These are phyloP conservation scores for Dasypogon diadema DNA, from an alignment of 2,888 invertebrate genomes.

Conservation along the genomic window DNA sequence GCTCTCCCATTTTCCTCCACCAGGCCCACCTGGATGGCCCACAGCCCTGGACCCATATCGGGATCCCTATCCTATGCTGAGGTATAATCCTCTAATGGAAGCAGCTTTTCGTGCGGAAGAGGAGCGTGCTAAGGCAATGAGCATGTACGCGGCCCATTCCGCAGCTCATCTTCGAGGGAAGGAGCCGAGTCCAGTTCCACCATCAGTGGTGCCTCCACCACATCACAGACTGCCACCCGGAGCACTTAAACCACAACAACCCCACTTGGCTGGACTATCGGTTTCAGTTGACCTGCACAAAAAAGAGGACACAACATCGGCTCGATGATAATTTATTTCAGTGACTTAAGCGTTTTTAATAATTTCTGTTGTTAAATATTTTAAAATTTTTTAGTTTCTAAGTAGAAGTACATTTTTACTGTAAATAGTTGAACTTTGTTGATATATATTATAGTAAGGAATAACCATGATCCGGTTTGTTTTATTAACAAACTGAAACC, in stretches of 20 bases:
- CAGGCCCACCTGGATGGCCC: conserved; percentile 71
- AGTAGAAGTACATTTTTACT: conserved; percentile 45
- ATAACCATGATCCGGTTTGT: conserved; percentile 30
- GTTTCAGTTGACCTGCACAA: conserved; percentile 61
- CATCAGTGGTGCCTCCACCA: conserved; percentile 61
- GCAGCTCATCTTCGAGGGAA: conserved; percentile 67
- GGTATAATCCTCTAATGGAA: conserved; percentile 84
- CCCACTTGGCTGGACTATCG: conserved; percentile 57
- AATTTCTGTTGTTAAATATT: conserved; percentile 41
- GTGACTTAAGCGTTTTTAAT: conserved; percentile 48
- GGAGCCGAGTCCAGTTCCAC: conserved; percentile 68
- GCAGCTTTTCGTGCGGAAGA: conserved; percentile 83
- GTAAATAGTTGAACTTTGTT: conserved; percentile 44
- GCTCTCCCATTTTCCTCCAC: conserved; percentile 73
- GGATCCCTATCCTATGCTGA: conserved; percentile 77
- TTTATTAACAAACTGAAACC: conserved; percentile 24
- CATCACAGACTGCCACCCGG: conserved; percentile 66
- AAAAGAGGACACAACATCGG: conserved; percentile 60
- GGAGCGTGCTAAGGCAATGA: conserved; percentile 82
- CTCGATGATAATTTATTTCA: conserved; percentile 61
- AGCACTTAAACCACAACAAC: conserved; percentile 59
- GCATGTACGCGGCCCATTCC: conserved; percentile 76
- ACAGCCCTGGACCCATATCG: conserved; percentile 74
- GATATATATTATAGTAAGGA: conserved; percentile 41
- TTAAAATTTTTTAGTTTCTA: conserved; percentile 28